Evolutionary conservation across 2,113 vertebrate genomes (phyloP), one percentile per base, ranked within the genome.

Genomic region (Sylvilagus bachmani): DNA sequence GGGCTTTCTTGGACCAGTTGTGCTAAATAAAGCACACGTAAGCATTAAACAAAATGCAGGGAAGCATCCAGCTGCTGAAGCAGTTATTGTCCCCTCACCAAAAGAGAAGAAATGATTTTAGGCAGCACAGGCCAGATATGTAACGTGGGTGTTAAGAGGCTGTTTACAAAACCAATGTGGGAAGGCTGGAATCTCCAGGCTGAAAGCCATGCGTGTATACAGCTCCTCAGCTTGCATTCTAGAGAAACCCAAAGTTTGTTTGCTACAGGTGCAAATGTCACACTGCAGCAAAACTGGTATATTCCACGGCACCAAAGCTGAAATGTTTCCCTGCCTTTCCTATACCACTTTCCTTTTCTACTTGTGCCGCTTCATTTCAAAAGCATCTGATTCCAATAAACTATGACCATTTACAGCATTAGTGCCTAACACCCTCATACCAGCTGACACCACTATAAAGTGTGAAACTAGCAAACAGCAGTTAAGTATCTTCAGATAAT

Each of bases 171-270:
- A 86, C 92, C 91, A 91, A 2, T 84, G 86, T 94, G 69, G 92
- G 83, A 93, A 95, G 83, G 51, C 83, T 89, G 79, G 95, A 92
- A 89, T 95, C 95, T 95, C 75, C 80, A 96, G 79, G 89, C 71
- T 49, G 49, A 81, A 36, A 93, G 80, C 62, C 77, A 71, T 77
- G 91, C 70, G 83, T 93, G 27, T 93, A 64, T 55, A 91, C 22
- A 87, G 22, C 64, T 95, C 66, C 31, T 92, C 86, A 64, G n/a
- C 87, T 81, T 94, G 61, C 83, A 80, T 90, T 90, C 82, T 80
- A 74, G 53, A 95, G 91, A 91, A 97, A 84, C 61, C 89, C 89
- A 83, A 80, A 90, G 44, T 95, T 88, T 93, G 93, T 87, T 93
- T 88, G 61, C 31, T 86, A 29, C 83, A 92, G 95, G 86, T 96